Conservation (phyloP, 2,113 vertebrate species). For the Scomber scombrus region DNA sequence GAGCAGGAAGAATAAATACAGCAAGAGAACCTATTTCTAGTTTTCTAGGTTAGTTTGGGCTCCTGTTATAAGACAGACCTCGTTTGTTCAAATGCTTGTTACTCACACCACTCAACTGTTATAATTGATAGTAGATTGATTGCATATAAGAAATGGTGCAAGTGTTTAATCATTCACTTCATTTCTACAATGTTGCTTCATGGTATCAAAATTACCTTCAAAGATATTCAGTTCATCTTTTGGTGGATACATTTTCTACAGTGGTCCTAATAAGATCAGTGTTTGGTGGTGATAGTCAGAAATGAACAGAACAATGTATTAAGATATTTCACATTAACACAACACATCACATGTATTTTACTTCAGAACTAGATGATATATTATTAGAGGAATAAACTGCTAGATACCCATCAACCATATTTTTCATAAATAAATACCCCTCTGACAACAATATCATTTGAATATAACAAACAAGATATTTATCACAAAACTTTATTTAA, state of each 20-base stretch:
- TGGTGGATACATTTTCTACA: neutral
- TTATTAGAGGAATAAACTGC: neutral
- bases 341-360: no score
- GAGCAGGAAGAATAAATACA: no score
- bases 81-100: no score
- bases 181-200: neutral
- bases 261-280: neutral
- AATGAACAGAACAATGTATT: no score
- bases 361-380: no score
- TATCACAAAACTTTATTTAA: constrained; percentile 81
- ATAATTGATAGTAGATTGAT: neutral
- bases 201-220: no score
- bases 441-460: neutral
- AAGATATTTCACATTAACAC: no score
- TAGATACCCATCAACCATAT: neutral
- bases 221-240: no score
- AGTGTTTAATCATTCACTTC: neutral
- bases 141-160: neutral
- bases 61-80: no score
- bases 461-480: constrained; percentile 10
- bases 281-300: neutral
- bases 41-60: no score
- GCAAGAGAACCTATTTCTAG: no score
- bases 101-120: no score
- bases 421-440: neutral